Evolutionary conservation across 2,797 vertebrate species (phyloP).

Genomic region (Psittacula derbiana): DNA sequence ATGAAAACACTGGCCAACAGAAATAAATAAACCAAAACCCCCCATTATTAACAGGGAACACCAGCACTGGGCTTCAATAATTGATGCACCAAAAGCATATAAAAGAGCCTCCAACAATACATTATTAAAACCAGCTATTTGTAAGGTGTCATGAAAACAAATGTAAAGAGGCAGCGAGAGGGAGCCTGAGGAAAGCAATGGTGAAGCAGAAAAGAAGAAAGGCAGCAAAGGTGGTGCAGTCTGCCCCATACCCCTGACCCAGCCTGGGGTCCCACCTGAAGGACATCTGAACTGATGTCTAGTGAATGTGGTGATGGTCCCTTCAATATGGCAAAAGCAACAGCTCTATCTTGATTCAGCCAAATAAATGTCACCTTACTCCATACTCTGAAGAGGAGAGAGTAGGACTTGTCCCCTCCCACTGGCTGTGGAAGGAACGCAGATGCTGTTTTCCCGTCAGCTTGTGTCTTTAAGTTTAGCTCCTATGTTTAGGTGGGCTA

Average conservation of each 20-base stretch:
- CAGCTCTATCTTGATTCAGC: not conserved
- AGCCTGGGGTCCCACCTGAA: not conserved
- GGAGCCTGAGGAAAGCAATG: not conserved
- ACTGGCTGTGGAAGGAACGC: not conserved
- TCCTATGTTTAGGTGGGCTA: not conserved
- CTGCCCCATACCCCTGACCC: not conserved
- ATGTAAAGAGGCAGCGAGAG: not conserved
- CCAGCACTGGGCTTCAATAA: constrained; percentile 47
- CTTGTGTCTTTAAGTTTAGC: not conserved
- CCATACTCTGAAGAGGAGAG: rapidly evolving
- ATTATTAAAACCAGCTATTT: constrained; percentile 65
- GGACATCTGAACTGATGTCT: not conserved
- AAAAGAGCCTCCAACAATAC: constrained; percentile 28
- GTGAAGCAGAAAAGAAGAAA: not conserved
- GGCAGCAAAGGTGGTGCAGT: not conserved
- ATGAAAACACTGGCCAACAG: not conserved
- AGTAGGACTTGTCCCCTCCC: not conserved
- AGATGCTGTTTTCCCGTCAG: not conserved
- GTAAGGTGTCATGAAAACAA: constrained; percentile 56
- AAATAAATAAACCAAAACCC: not conserved
- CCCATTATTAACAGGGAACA: constrained; percentile 35
- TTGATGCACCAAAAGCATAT: constrained; percentile 44
- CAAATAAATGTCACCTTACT: not conserved
- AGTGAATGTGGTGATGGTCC: not conserved
- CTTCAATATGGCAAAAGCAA: not conserved